Conservation (phyloP, 2,113 vertebrate species). For the Panurus biarmicus region DNA sequence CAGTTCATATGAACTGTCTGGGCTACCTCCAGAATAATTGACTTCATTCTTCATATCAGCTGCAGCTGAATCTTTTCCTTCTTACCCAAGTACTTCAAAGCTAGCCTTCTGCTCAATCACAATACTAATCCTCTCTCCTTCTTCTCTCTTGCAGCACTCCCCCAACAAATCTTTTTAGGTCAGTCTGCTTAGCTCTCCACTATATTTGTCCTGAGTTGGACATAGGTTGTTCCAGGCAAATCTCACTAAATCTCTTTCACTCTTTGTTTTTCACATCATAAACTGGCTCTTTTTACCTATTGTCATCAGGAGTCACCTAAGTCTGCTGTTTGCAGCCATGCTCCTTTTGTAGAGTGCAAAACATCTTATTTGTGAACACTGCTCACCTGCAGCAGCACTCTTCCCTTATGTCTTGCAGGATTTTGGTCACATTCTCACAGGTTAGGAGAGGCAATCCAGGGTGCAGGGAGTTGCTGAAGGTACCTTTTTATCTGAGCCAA, state of each 20-base stretch:
- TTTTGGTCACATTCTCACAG: not conserved
- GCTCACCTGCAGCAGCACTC: not conserved
- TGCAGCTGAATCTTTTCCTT: not conserved
- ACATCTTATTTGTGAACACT: not conserved
- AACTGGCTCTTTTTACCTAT: not conserved
- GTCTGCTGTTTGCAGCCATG: not conserved
- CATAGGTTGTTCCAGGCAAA: not conserved
- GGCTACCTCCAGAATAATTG: not conserved
- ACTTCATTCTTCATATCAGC: not conserved
- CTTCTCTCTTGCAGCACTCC: not conserved
- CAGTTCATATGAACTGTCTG: not conserved
- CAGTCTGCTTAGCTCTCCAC: not conserved
- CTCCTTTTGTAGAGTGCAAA: not conserved
- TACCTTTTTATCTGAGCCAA: not conserved
- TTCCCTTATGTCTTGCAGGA: not conserved
- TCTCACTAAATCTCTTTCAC: not conserved
- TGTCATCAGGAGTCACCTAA: not conserved
- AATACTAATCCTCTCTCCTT: not conserved
- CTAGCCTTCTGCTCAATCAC: not conserved
- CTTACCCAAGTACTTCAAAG: not conserved
- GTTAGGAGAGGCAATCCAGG: not conserved
- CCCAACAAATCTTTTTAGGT: not conserved
- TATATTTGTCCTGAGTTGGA: not conserved
- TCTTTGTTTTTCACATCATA: not conserved
- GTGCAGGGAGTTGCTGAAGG: not conserved